These are phyloP conservation scores for Ophion obscuratus DNA, from an alignment of 2,888 invertebrate genomes.

Conservation along the genomic window DNA sequence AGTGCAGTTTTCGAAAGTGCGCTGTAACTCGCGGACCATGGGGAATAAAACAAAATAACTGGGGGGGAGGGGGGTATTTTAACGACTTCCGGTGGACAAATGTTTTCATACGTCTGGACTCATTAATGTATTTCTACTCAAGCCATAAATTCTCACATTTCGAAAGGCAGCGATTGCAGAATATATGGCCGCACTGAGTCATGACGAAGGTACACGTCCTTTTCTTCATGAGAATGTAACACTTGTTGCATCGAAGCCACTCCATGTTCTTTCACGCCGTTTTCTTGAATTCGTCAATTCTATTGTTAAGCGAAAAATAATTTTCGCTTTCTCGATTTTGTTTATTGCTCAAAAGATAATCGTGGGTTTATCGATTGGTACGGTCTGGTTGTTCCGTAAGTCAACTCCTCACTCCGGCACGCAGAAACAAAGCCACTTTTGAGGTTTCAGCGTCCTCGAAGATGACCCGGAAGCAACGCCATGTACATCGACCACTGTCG, in stretches of 20 bases:
- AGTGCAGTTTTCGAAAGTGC: too few relatives aligned
- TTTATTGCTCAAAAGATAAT: not conserved
- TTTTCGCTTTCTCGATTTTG: not conserved
- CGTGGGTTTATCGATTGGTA: not conserved
- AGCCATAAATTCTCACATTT: constrained; percentile 7
- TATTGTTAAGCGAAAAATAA: not conserved
- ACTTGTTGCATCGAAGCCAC: constrained; percentile 58
- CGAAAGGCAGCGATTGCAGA: constrained; percentile 29
- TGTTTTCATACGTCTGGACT: not conserved
- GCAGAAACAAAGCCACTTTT: not conserved
- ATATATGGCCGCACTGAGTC: constrained; percentile 58
- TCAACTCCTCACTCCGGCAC: not conserved
- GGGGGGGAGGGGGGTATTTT: not conserved
- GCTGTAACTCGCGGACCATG: too few relatives aligned
- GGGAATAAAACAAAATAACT: too few relatives aligned
- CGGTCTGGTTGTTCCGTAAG: not conserved
- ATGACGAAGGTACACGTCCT: constrained; percentile 28
- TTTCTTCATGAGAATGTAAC: constrained; percentile 19
- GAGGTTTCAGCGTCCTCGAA: not conserved
- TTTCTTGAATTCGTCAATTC: not conserved
- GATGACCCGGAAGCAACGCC: constrained; percentile 1
- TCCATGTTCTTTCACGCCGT: constrained; percentile 42
- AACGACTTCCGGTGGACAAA: not conserved
- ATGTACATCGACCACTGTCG: not conserved
- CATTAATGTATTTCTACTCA: not conserved